phyloP scores from a whole-genome alignment of 2,113 vertebrate species.

The Archilochus colubris region DNA sequence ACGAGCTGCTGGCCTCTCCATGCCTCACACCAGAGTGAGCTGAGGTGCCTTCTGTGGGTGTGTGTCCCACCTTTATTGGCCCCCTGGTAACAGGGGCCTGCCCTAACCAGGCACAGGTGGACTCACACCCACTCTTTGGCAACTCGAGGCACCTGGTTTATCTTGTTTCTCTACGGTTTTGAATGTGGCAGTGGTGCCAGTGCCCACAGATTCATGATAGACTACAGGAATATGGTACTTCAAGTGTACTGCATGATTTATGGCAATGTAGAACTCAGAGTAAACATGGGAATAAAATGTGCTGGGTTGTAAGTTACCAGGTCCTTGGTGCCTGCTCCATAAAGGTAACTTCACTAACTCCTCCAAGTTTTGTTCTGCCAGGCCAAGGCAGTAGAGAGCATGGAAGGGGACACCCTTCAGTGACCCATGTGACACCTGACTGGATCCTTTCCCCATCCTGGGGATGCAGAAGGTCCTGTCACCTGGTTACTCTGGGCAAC shows the following conservation, averaged over 20 bases:
- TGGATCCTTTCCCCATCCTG: background rate
- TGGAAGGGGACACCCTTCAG: background rate
- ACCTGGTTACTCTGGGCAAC: background rate
- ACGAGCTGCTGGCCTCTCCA: too few relatives aligned
- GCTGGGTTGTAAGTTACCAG: accelerated
- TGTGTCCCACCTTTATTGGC: too few relatives aligned
- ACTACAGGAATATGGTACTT: background rate
- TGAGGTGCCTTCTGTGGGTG: too few relatives aligned
- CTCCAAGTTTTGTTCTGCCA: background rate
- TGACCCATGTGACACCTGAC: background rate
- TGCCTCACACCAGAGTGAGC: too few relatives aligned
- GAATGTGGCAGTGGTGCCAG: background rate
- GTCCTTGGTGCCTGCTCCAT: background rate
- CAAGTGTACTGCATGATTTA: background rate
- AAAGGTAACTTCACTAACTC: background rate
- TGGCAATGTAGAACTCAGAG: background rate
- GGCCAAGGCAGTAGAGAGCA: background rate
- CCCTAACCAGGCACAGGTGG: too few relatives aligned
- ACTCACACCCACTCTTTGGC: too few relatives aligned
- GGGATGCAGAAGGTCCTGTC: background rate
- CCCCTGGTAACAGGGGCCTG: too few relatives aligned
- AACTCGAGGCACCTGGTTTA: too few relatives aligned
- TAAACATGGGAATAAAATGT: background rate
- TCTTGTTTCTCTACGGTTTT: background rate
- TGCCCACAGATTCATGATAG: background rate